Evolutionary conservation across 2,113 vertebrate species (phyloP).

Genomic region (Ellobius talpinus): DNA sequence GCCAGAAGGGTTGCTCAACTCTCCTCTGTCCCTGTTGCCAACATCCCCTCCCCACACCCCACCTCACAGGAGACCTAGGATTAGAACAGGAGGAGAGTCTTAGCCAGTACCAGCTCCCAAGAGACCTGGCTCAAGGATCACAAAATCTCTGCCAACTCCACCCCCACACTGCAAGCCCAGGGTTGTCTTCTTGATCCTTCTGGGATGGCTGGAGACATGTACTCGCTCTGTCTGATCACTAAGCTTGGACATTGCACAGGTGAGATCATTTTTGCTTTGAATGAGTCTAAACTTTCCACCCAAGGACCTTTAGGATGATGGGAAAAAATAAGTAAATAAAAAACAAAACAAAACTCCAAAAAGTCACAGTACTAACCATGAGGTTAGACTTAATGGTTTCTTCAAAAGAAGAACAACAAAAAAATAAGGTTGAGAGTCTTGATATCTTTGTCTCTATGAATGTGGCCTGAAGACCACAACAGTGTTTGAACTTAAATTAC

Average conservation of each 20-base stretch:
- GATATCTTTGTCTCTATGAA: not conserved
- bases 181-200: not conserved
- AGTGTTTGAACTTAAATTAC: not conserved
- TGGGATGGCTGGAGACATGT: not conserved
- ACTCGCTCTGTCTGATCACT: not conserved
- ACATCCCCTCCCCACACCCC: fast-evolving
- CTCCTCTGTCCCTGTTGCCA: not conserved
- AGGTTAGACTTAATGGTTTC: not conserved
- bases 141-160: not conserved
- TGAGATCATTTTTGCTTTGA: not conserved
- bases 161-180: not conserved
- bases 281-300: not conserved
- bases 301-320: not conserved
- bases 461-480: not conserved
- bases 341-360: too few species aligned
- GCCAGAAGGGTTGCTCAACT: not conserved
- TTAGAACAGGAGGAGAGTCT: not conserved
- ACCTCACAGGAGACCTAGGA: not conserved
- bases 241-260: not conserved
- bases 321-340: not conserved
- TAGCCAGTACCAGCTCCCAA: not conserved
- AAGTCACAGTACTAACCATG: not conserved
- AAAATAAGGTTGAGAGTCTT: not conserved
- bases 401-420: not conserved
- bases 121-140: not conserved